Evolutionary conservation across 2,888 invertebrate species (phyloP).

Genomic region (Macrophya alboannulata): DNA sequence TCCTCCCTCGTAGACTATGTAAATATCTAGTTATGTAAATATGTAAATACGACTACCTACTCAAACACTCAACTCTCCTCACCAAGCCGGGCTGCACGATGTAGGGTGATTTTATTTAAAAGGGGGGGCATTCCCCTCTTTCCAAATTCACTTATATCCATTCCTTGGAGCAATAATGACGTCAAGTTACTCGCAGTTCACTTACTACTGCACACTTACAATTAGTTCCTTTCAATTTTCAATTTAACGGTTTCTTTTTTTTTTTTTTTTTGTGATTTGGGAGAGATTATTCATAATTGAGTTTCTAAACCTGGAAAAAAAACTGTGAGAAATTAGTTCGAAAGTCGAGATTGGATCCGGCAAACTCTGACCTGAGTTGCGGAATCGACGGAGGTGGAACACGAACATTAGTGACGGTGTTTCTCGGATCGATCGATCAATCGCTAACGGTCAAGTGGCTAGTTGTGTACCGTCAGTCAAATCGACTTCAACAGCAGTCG

Average conservation of each 20-base stretch:
- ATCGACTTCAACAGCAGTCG: slow-evolving; percentile 59
- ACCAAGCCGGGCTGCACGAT: background rate
- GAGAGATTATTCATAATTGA: background rate
- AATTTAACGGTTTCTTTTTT: background rate
- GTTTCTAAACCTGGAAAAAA: background rate
- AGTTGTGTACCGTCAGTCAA: slow-evolving; percentile 79
- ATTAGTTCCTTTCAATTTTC: background rate
- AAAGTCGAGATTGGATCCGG: background rate
- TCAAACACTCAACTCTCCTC: slow-evolving; percentile 33
- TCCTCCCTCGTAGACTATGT: slow-evolving; percentile 29
- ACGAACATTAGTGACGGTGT: slow-evolving; percentile 26
- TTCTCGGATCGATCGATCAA: slow-evolving; percentile 53
- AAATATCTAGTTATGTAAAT: slow-evolving; percentile 47
- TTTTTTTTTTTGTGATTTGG: background rate
- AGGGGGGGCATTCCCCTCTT: slow-evolving; percentile 24
- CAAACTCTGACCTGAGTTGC: background rate
- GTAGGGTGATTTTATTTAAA: slow-evolving; percentile 44
- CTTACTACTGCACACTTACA: background rate
- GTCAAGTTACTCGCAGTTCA: slow-evolving; percentile 15
- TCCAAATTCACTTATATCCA: slow-evolving; percentile 24
- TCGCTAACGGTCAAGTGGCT: slow-evolving; percentile 78
- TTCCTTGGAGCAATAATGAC: slow-evolving; percentile 4
- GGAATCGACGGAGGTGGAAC: background rate
- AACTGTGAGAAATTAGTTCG: background rate
- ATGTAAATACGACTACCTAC: slow-evolving; percentile 44